A percentile compares a stretch with the other conserved stretches of the same genome.
These are phyloP conservation scores for Triops cancriformis DNA, from an alignment of 1,140 invertebrate species.

Conservation along the genomic window DNA sequence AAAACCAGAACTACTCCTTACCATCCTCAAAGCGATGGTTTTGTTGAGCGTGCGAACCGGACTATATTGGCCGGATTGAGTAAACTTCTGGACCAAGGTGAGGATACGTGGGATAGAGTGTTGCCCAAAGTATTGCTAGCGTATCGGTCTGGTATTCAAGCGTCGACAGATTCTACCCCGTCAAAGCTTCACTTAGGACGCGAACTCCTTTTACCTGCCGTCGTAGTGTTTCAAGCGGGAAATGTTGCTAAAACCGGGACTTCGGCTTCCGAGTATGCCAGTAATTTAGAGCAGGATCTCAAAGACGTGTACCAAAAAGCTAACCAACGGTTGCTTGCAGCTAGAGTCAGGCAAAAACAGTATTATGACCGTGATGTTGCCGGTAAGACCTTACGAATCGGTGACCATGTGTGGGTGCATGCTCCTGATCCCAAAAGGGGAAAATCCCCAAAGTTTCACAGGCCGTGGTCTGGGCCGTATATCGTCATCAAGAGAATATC, in stretches of 20 bases:
- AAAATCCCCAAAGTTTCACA: slow-evolving; percentile 14
- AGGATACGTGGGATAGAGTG: slow-evolving; percentile 13
- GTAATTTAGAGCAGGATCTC: slow-evolving; percentile 11
- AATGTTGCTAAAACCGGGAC: background rate
- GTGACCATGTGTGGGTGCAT: slow-evolving; percentile 15
- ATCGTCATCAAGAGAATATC: background rate
- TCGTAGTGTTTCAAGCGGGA: background rate
- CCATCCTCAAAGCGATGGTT: too few relatives aligned
- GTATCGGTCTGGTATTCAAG: too few relatives aligned
- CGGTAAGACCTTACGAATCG: background rate
- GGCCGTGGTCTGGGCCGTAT: background rate
- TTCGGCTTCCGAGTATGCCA: slow-evolving; percentile 2
- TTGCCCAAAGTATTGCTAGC: too few relatives aligned
- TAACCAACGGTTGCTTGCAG: background rate
- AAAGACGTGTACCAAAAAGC: slow-evolving; percentile 1
- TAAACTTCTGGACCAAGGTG: background rate
- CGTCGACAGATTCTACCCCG: background rate
- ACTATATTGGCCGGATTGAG: too few relatives aligned
- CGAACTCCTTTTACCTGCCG: background rate
- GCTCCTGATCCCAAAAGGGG: background rate
- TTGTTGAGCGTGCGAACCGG: too few relatives aligned
- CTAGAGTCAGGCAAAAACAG: slow-evolving; percentile 1
- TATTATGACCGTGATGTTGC: slow-evolving; percentile 13
- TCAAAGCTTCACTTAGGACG: background rate
- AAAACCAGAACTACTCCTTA: slow-evolving; percentile 17